A percentile compares a stretch with the other conserved stretches of the same genome.
These are phyloP conservation scores for Prenolepis imparis DNA, from an alignment of 2,888 invertebrate species.

Conservation along the genomic window DNA sequence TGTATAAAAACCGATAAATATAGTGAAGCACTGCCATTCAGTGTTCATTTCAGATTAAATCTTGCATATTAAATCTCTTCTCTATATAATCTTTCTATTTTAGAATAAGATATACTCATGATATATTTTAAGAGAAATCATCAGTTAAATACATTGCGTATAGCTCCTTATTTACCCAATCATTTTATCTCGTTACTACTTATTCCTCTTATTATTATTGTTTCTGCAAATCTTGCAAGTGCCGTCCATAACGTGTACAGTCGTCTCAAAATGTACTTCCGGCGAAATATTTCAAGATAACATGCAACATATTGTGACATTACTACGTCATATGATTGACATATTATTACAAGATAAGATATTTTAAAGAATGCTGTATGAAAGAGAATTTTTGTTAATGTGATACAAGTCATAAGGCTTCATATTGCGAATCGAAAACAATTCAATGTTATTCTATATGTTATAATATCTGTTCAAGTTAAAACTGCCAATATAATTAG, in stretches of 20 bases:
- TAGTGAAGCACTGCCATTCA: slow-evolving; percentile 47
- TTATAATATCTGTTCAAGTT: slow-evolving; percentile 33
- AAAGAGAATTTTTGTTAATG: slow-evolving; percentile 29
- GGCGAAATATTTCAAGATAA: slow-evolving; percentile 14
- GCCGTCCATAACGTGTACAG: slow-evolving; percentile 41
- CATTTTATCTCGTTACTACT: not conserved
- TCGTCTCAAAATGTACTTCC: not conserved
- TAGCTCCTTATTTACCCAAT: slow-evolving; percentile 2
- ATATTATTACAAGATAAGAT: slow-evolving; percentile 7
- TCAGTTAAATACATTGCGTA: not conserved
- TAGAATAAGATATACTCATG: not conserved
- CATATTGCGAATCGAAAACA: slow-evolving; percentile 21
- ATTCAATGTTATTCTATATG: slow-evolving; percentile 10
- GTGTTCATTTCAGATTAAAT: slow-evolving; percentile 53
- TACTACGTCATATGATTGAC: not conserved
- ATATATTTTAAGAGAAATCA: slow-evolving; percentile 7
- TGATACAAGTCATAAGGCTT: slow-evolving; percentile 24
- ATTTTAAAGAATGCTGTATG: not conserved
- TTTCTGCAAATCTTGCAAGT: slow-evolving; percentile 27
- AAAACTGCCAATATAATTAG: slow-evolving; percentile 37
- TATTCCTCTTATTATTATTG: slow-evolving; percentile 15
- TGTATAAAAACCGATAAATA: slow-evolving; percentile 15
- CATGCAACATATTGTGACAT: not conserved
- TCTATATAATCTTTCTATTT: slow-evolving; percentile 23
- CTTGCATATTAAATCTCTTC: not conserved